A percentile compares a stretch with the other conserved stretches of the same genome.
These are phyloP conservation scores for Himalopsyche japonica DNA, from an alignment of 2,888 invertebrate genomes.

Conservation along the genomic window DNA sequence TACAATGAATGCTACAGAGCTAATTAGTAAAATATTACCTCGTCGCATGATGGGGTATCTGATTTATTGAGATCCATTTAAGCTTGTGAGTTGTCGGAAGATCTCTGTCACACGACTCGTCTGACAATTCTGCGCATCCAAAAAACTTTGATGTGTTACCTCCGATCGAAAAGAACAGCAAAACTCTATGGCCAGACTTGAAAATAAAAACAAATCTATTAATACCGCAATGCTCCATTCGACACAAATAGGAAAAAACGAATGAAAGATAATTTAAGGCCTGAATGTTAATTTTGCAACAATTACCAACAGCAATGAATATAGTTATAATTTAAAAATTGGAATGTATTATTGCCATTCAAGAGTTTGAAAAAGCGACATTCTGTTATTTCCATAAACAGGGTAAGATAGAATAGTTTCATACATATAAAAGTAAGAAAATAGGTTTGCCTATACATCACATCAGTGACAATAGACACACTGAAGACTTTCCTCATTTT, in stretches of 20 bases:
- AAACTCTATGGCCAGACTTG: slow-evolving; percentile 49
- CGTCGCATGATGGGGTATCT: slow-evolving; percentile 50
- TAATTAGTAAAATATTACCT: slow-evolving; percentile 45
- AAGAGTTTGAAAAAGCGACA: neutral
- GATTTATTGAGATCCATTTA: slow-evolving; percentile 50
- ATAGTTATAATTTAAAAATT: too few relatives aligned
- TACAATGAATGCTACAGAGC: too few relatives aligned
- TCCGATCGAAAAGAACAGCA: slow-evolving; percentile 60
- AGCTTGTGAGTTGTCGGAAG: slow-evolving; percentile 40
- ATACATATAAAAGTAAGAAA: too few relatives aligned
- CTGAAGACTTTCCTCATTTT: too few relatives aligned
- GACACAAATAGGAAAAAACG: too few relatives aligned
- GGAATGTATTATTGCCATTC: too few relatives aligned
- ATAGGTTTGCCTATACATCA: too few relatives aligned
- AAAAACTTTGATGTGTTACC: slow-evolving; percentile 51
- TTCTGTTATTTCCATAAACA: neutral
- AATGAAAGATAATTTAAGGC: too few relatives aligned
- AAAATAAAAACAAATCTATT: slow-evolving; percentile 42
- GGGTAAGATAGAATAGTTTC: too few relatives aligned
- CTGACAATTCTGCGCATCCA: slow-evolving; percentile 48
- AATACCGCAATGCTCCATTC: too few relatives aligned
- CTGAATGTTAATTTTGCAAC: neutral
- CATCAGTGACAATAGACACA: too few relatives aligned
- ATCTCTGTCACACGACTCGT: slow-evolving; percentile 37
- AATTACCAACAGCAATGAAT: too few relatives aligned